These are phyloP conservation scores for Grus americana DNA, from an alignment of 2,113 vertebrate genomes.

Conservation along the genomic window DNA sequence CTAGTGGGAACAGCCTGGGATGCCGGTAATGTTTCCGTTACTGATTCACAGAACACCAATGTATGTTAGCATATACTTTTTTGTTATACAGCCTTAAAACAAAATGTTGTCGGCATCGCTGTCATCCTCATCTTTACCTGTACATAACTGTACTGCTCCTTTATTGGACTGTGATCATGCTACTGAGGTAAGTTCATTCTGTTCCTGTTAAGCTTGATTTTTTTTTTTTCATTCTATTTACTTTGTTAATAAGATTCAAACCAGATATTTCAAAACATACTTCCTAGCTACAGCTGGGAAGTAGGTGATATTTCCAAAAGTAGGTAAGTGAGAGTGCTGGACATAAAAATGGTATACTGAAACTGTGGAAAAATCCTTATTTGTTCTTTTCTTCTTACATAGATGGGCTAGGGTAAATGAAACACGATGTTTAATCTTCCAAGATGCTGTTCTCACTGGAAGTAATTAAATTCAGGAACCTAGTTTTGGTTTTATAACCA, in stretches of 20 bases:
- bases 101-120: background rate
- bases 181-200: slow-evolving; percentile 33
- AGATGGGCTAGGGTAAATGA: background rate
- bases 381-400: background rate
- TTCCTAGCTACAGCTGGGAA: background rate
- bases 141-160: background rate
- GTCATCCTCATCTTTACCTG: background rate
- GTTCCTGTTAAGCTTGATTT: background rate
- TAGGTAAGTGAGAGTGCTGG: background rate
- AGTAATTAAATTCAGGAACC: background rate
- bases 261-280: background rate
- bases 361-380: background rate
- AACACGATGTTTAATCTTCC: background rate
- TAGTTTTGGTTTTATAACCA: background rate
- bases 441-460: background rate
- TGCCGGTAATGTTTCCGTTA: background rate
- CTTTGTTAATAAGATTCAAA: background rate
- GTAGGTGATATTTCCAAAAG: background rate
- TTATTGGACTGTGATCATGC: background rate
- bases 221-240: background rate
- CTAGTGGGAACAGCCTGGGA: background rate
- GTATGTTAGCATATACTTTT: background rate
- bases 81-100: background rate
- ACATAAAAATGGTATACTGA: background rate
- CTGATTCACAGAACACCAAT: background rate